A percentile compares a stretch with the other conserved stretches of the same genome.
Evolutionary conservation across 2,797 vertebrate genomes (phyloP).

Genomic region (Oreochromis mossambicus): DNA sequence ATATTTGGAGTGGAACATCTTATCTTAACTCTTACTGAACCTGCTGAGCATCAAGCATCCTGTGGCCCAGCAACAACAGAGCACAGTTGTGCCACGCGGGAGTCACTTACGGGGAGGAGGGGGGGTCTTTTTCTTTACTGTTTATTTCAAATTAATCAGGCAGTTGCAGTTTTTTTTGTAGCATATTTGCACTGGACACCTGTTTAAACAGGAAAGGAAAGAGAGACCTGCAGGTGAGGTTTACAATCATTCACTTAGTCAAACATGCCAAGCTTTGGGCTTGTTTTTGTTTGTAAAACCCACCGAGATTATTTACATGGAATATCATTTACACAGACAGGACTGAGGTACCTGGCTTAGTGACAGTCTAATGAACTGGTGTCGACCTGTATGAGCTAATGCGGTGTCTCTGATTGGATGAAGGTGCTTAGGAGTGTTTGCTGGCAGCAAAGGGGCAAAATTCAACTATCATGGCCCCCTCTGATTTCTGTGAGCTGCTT

Average conservation of each 20-base stretch:
- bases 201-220: conserved; percentile 27
- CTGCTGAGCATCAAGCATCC: conserved; percentile 52
- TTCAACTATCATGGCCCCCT: conserved; percentile 18
- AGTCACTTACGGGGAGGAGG: not conserved
- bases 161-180: not conserved
- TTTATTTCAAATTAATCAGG: not conserved
- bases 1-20: conserved; percentile 75
- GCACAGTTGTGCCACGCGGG: not conserved
- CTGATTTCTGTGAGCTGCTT: conserved; percentile 51
- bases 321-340: conserved; percentile 35
- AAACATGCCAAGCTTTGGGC: not conserved
- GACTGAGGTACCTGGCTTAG: conserved; percentile 13
- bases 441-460: conserved; percentile 26
- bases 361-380: conserved; percentile 15
- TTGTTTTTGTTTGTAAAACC: not conserved
- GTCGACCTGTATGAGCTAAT: conserved; percentile 3
- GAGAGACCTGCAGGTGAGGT: not conserved
- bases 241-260: not conserved
- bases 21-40: conserved; percentile 48
- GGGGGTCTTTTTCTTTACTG: not conserved
- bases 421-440: conserved; percentile 41
- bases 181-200: conserved; percentile 5
- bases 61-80: conserved; percentile 10
- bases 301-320: conserved; percentile 25
- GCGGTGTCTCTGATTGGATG: conserved; percentile 48